A percentile compares a stretch with the other conserved stretches of the same genome.
These are phyloP conservation scores for Forbesichthys papilliferus DNA, from an alignment of 2,113 vertebrate species.

Conservation along the genomic window DNA sequence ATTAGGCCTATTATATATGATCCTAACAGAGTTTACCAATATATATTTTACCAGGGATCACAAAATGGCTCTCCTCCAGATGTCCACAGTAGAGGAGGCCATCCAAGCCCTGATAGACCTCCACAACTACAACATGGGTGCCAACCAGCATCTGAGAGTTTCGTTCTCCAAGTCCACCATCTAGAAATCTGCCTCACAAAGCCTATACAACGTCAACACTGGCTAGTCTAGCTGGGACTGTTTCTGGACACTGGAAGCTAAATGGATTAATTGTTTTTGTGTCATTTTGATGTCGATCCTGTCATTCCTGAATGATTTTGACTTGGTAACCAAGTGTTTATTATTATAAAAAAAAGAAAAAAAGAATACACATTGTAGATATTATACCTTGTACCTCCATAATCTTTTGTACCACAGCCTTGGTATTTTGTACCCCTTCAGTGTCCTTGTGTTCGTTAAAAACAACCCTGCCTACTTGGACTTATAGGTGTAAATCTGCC, in stretches of 20 bases:
- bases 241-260: conserved; percentile 86
- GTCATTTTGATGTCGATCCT: conserved; percentile 39
- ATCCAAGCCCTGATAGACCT: conserved; percentile 97
- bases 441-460: conserved; percentile 63
- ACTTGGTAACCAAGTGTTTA: conserved; percentile 13
- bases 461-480: too few relatives aligned
- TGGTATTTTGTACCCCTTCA: conserved; percentile 72
- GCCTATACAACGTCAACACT: not conserved
- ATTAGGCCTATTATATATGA: too few relatives aligned
- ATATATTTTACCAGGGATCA: conserved; percentile 86
- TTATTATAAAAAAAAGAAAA: too few relatives aligned
- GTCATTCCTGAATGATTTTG: conserved; percentile 67
- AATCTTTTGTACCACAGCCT: conserved; percentile 72
- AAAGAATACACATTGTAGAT: conserved; percentile 62
- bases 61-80: conserved; percentile 98
- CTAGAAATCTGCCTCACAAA: conserved; percentile 55
- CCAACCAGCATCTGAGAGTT: conserved; percentile 95
- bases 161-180: conserved; percentile 99
- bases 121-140: conserved; percentile 97
- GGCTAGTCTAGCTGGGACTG: conserved; percentile 44
- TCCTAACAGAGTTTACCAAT: too few relatives aligned
- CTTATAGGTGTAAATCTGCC: too few relatives aligned
- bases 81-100: conserved; percentile 96
- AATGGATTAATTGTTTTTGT: conserved; percentile 27
- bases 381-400: conserved; percentile 37